Evolutionary conservation across 92 coral and sea anemone genomes (phyloP).

Genomic region (Zoanthus sociatus): DNA sequence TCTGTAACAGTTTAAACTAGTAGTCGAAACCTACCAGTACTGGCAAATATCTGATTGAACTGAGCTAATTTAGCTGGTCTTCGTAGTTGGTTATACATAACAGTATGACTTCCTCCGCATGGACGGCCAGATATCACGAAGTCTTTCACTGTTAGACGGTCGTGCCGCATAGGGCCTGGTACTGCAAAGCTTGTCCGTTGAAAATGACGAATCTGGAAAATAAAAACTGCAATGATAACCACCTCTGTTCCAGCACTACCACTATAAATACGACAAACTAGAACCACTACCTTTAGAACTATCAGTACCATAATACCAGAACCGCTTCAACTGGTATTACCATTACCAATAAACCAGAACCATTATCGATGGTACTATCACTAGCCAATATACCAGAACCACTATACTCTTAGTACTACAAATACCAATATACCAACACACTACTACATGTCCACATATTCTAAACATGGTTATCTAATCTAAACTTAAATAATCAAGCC

Average conservation of each 20-base stretch:
- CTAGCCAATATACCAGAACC: too few species aligned
- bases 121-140: slow-evolving; percentile 79
- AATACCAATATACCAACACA: too few species aligned
- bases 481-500: too few species aligned
- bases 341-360: too few species aligned
- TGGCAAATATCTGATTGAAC: slow-evolving; percentile 72
- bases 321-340: too few species aligned
- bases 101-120: slow-evolving; percentile 98
- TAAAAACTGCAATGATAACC: background rate
- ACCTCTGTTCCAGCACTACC: background rate
- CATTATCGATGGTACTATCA: too few species aligned
- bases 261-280: background rate
- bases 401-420: too few species aligned
- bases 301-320: background rate
- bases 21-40: background rate
- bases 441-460: too few species aligned
- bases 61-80: slow-evolving; percentile 80
- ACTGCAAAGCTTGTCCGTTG: slow-evolving; percentile 70
- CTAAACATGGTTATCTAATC: too few species aligned
- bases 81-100: slow-evolving; percentile 79
- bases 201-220: slow-evolving; percentile 74
- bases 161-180: slow-evolving; percentile 57
- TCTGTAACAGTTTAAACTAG: background rate
- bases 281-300: background rate
- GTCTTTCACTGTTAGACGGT: slow-evolving; percentile 63